phyloP scores from a whole-genome alignment of 1,140 invertebrate species.

The Drosophila ficusphila region DNA sequence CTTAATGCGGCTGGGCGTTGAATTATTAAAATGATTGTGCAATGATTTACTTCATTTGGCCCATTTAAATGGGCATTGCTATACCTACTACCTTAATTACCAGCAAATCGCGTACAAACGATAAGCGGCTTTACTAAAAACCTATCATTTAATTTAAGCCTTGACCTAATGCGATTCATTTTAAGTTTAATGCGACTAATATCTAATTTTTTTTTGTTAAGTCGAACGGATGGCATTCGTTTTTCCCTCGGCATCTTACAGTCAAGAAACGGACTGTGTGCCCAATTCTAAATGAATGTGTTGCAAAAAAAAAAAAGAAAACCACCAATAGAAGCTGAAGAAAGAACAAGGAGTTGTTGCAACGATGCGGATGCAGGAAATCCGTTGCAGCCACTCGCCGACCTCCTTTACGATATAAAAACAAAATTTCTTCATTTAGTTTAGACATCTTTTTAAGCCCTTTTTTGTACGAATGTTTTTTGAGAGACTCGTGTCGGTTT shows the following conservation, averaged over 20 bases:
- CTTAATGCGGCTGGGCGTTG: constrained; percentile 8
- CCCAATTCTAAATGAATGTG: not conserved
- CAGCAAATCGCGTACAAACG: not conserved
- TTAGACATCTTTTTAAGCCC: constrained; percentile 12
- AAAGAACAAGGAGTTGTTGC: constrained; percentile 1
- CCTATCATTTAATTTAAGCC: not conserved
- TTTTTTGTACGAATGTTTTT: constrained; percentile 27
- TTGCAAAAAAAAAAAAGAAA: constrained; percentile 1
- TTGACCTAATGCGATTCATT: not conserved
- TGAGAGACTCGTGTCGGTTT: constrained; percentile 4
- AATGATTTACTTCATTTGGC: not conserved
- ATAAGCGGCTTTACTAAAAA: not conserved
- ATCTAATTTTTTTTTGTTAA: not conserved
- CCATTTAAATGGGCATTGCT: not conserved
- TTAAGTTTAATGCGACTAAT: not conserved
- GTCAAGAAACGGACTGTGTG: constrained; percentile 16
- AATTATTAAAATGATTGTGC: constrained; percentile 12
- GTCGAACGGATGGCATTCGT: not conserved
- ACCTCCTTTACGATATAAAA: constrained; percentile 4
- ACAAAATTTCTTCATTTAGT: constrained; percentile 20
- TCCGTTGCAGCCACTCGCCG: not conserved
- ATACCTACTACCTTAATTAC: constrained; percentile 9
- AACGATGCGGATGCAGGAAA: not conserved
- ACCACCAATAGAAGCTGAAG: constrained; percentile 24
- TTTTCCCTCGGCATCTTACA: not conserved